Evolutionary conservation across 2,888 invertebrate species (phyloP), one percentile per base, ranked within the genome.

Genomic region (Pandemis heparana): DNA sequence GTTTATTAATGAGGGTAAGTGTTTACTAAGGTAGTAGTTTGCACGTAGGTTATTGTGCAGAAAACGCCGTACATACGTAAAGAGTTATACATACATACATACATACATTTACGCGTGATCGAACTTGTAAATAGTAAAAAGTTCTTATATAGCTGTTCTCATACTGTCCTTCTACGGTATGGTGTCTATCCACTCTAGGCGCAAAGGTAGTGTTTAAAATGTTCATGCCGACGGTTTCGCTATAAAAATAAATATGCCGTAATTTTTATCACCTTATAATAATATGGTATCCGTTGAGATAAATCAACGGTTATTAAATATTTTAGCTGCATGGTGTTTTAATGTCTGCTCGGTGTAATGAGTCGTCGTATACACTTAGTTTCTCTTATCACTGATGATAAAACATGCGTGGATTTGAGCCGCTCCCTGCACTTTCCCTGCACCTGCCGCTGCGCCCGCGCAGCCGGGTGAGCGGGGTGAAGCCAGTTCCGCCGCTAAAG

Each of bases 381-480:
- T 92, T 92, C 92, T 92, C 92, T 92, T 92, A 93, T 92, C 93
- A 89, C 77, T 80, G 85, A 90, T 91, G 92, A 92, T 92, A 93
- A 92, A 91, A 90, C 91, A 89, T 91, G 89, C 90, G 90, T 91
- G 85, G 87, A 88, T 85, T 81, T 85, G 81, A 83, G 89, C 89
- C 92, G 88, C 92, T 84, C 92, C 92, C 91, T 87, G 86, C 86
- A 92, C 94, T 94, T 94, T 94, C 92, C 91, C 91, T 77, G 78
- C 80, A 80, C 80, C 79, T 81, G 79, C 77, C 59, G 68, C 68
- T 59, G 61, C 73, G 71, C 66, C 67, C 56, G 60, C 43, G 62
- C 61, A 59, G 87, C 84, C 87, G 83, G 83, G 85, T 85, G 83
- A 86, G 82, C 80, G 86, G 87, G 88, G 86, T 87, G 86, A 87